Percentiles rank a stretch among this genome's conserved stretches.
These are phyloP conservation scores for Stomorhina lunata DNA, from an alignment of 2,888 invertebrate species.

Conservation along the genomic window DNA sequence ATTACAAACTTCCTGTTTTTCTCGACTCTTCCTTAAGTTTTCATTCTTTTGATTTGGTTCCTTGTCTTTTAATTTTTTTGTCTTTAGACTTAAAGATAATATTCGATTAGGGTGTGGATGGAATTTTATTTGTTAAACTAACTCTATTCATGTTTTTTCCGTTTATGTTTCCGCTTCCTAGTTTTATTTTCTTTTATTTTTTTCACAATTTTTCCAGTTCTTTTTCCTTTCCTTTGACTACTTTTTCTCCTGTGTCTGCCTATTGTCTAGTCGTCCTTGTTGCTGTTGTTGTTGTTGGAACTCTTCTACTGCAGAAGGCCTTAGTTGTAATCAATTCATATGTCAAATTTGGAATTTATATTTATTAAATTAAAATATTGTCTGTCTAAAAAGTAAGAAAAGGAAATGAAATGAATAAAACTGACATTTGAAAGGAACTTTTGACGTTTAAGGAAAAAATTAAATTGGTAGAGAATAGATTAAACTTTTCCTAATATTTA, in stretches of 20 bases:
- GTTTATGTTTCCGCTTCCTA: conserved; percentile 63
- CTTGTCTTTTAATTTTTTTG: not conserved
- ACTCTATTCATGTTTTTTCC: conserved; percentile 64
- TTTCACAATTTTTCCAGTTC: not conserved
- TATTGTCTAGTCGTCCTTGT: conserved; percentile 68
- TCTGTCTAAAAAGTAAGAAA: not conserved
- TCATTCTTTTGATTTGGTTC: not conserved
- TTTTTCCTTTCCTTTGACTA: not conserved
- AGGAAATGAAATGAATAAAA: not conserved
- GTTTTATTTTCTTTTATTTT: not conserved
- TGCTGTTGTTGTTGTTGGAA: conserved; percentile 7
- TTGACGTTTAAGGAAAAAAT: no score
- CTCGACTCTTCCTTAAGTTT: not conserved
- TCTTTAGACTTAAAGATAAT: not conserved
- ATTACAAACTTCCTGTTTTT: conserved; percentile 44
- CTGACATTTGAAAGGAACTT: conserved; percentile 3
- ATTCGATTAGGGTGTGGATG: conserved; percentile 56
- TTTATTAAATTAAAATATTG: conserved; percentile 58
- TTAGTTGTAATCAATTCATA: conserved; percentile 55
- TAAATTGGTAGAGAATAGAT: no score
- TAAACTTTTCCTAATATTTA: no score
- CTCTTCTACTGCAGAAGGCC: conserved; percentile 56
- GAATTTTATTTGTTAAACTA: conserved; percentile 59
- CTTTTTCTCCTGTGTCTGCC: conserved; percentile 56
- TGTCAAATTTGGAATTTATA: conserved; percentile 56